These are phyloP conservation scores for Cheilosia vernalis DNA, from an alignment of 2,888 invertebrate species.

Conservation along the genomic window DNA sequence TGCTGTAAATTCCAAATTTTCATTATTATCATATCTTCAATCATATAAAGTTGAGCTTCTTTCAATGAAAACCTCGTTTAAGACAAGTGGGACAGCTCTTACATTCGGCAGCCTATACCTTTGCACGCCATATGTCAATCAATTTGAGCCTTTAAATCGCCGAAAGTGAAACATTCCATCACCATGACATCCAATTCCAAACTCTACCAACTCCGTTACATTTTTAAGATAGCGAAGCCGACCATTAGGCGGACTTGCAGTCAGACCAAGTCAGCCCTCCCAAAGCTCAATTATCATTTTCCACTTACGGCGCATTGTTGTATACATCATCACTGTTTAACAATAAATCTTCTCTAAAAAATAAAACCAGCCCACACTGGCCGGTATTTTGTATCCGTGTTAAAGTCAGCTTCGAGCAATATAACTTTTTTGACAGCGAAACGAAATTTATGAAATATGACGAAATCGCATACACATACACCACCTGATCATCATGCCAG, in stretches of 20 bases:
- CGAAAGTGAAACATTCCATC: conserved; percentile 8
- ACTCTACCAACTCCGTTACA: neutral
- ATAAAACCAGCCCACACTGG: neutral
- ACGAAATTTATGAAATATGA: conserved; percentile 16
- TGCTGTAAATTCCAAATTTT: too few relatives aligned
- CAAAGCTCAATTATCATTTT: conserved; percentile 20
- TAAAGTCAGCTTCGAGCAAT: neutral
- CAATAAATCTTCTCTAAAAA: neutral
- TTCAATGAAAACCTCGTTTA: too few relatives aligned
- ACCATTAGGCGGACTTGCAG: conserved; percentile 12
- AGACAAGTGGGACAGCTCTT: too few relatives aligned
- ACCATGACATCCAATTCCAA: neutral
- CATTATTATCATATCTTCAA: too few relatives aligned
- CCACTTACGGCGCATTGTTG: conserved; percentile 7
- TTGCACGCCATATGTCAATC: neutral
- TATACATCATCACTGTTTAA: neutral
- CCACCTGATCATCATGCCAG: neutral
- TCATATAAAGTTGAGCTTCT: too few relatives aligned
- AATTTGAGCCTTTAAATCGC: neutral
- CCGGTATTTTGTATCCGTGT: too few relatives aligned
- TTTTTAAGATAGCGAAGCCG: conserved; percentile 14
- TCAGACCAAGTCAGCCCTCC: neutral
- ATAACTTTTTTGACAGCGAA: conserved; percentile 1
- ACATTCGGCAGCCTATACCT: too few relatives aligned
- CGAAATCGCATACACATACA: neutral